phyloP scores from a whole-genome alignment of 2,888 invertebrate genomes.

The Apocheima hispidaria region DNA sequence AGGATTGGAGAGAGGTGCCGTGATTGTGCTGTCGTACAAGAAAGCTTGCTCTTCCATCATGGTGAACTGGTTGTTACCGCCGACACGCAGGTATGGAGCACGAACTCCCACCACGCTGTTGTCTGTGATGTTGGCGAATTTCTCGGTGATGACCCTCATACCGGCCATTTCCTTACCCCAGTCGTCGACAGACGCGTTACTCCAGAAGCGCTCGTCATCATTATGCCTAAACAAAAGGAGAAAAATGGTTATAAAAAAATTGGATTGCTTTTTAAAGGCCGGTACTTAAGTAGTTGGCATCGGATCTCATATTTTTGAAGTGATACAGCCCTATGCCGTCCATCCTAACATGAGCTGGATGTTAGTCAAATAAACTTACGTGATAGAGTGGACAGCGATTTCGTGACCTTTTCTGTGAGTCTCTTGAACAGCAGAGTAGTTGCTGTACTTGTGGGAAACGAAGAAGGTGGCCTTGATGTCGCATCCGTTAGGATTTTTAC shows the following conservation, averaged over 20 bases:
- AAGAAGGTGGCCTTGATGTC: slow-evolving; percentile 97
- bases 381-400: slow-evolving; percentile 97
- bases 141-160: slow-evolving; percentile 95
- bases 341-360: neutral
- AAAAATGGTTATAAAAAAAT: neutral
- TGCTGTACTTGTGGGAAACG: slow-evolving; percentile 96
- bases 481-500: slow-evolving; percentile 97
- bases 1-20: slow-evolving; percentile 95
- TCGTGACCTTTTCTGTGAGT: slow-evolving; percentile 96
- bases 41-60: slow-evolving; percentile 99
- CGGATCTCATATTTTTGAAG: neutral
- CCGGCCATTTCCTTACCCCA: slow-evolving; percentile 99
- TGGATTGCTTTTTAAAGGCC: neutral
- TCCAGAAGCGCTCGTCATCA: slow-evolving; percentile 96
- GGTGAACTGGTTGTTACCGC: slow-evolving; percentile 98
- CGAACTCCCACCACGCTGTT: slow-evolving; percentile 96
- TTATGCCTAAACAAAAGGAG: slow-evolving; percentile 89
- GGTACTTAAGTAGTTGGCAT: neutral
- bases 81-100: slow-evolving; percentile 95
- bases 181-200: slow-evolving; percentile 95
- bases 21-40: slow-evolving; percentile 97
- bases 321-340: neutral
- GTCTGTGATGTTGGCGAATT: slow-evolving; percentile 95
- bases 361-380: slow-evolving; percentile 86
- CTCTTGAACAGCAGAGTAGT: slow-evolving; percentile 97